phyloP scores from a whole-genome alignment of 2,113 vertebrate genomes.

The Scalopus aquaticus region DNA sequence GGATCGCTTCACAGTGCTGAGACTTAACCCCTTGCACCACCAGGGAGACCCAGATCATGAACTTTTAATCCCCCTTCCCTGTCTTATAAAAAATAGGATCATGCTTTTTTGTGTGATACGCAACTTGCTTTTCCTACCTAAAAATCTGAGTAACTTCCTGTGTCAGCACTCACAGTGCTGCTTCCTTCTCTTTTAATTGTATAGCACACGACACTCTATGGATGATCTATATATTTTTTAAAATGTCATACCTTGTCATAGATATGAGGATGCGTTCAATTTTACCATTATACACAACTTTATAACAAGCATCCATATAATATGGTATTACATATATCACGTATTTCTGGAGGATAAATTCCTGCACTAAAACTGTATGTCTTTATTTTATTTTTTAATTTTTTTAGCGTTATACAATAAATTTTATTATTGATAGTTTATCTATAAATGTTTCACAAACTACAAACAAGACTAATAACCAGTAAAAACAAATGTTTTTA shows the following conservation, averaged over 20 bases:
- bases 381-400: too few relatives aligned
- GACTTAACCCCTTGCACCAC: too few relatives aligned
- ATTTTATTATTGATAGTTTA: conserved; percentile 2
- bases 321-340: background rate
- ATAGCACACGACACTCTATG: background rate
- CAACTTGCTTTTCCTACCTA: background rate
- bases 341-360: conserved; percentile 9
- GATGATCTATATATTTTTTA: background rate
- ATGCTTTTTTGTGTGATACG: background rate
- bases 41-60: too few relatives aligned
- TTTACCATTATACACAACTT: background rate
- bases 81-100: background rate
- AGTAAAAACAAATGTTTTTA: background rate
- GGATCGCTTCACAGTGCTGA: too few relatives aligned
- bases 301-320: background rate
- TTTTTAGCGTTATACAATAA: background rate
- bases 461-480: background rate
- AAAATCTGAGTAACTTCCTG: background rate
- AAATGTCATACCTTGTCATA: background rate
- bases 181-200: background rate
- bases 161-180: background rate
- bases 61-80: background rate
- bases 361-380: background rate
- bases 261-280: background rate
- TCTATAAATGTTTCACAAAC: background rate